Conservation (phyloP, 2,113 vertebrate species). For the Oncorhynchus kisutch region DNA sequence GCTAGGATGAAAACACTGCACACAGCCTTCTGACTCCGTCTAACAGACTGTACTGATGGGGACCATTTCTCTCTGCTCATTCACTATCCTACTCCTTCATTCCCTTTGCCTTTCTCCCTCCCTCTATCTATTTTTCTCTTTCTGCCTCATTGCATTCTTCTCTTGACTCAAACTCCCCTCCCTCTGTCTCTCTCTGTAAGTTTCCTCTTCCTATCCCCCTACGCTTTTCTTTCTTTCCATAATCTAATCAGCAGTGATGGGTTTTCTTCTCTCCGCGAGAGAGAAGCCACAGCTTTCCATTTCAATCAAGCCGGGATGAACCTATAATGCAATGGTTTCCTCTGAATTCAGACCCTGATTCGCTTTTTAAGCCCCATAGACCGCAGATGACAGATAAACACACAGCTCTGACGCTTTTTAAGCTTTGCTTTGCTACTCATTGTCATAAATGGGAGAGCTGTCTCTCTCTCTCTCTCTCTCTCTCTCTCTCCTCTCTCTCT, state of each 20-base stretch:
- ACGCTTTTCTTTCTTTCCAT: conserved; percentile 30
- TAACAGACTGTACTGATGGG: conserved; percentile 41
- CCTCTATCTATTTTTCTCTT: conserved; percentile 3
- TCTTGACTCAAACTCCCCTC: conserved; percentile 22
- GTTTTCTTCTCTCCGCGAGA: conserved; percentile 40
- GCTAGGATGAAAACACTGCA: no score
- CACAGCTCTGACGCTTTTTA: conserved; percentile 36
- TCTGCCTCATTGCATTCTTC: conserved; percentile 39
- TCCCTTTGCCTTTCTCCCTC: conserved; percentile 15
- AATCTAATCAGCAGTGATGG: conserved; percentile 68
- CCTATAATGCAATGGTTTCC: conserved; percentile 64
- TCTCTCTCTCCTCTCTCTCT: conserved; percentile 20
- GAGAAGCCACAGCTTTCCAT: conserved; percentile 67
- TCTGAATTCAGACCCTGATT: conserved; percentile 52
- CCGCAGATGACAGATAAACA: conserved; percentile 68
- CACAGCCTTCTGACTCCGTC: conserved; percentile 42
- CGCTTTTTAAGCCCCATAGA: conserved; percentile 62
- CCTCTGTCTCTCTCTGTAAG: conserved; percentile 40
- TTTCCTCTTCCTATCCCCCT: conserved; percentile 30
- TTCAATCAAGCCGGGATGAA: conserved; percentile 67
- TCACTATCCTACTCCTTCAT: conserved; percentile 32
- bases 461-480: conserved; percentile 18
- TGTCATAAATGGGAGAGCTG: conserved; percentile 39
- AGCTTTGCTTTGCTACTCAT: conserved; percentile 43
- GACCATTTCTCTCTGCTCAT: background rate